Conservation (phyloP, 2,888 invertebrate species). For the Alviniconcha strummeri region DNA sequence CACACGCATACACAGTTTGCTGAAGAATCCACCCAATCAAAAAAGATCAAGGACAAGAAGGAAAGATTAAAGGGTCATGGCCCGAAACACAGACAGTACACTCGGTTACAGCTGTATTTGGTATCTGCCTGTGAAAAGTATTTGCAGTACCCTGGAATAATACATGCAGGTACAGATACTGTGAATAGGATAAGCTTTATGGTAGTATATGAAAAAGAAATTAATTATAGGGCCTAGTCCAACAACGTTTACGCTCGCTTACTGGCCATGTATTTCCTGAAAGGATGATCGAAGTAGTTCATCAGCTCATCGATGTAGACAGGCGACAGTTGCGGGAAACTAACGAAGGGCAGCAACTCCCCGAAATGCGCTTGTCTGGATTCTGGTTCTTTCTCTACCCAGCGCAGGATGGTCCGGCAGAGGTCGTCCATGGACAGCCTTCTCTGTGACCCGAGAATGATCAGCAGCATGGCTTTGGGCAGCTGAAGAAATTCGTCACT, state of each 20-base stretch:
- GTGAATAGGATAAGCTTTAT: no score
- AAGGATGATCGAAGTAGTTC: neutral
- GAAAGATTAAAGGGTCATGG: no score
- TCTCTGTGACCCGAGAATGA: constrained; percentile 3
- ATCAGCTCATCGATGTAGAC: constrained; percentile 24
- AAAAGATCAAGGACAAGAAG: no score
- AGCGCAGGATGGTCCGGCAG: constrained; percentile 16
- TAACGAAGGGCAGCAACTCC: constrained; percentile 30
- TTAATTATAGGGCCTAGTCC: no score
- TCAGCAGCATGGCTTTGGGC: constrained; percentile 27
- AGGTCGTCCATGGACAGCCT: constrained; percentile 16
- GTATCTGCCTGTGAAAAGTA: no score
- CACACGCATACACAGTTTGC: no score
- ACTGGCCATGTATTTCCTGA: neutral
- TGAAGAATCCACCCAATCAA: no score
- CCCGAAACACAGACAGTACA: no score
- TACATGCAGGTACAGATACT: no score
- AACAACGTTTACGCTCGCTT: neutral
- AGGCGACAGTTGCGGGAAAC: constrained; percentile 32
- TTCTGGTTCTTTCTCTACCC: constrained; percentile 25
- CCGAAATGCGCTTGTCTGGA: constrained; percentile 13
- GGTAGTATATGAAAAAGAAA: no score
- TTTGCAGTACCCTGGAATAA: no score
- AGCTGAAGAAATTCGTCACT: constrained; percentile 9
- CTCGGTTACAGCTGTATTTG: no score